Conservation (phyloP, 2,113 vertebrate genomes). For the Cyrtonyx montezumae region DNA sequence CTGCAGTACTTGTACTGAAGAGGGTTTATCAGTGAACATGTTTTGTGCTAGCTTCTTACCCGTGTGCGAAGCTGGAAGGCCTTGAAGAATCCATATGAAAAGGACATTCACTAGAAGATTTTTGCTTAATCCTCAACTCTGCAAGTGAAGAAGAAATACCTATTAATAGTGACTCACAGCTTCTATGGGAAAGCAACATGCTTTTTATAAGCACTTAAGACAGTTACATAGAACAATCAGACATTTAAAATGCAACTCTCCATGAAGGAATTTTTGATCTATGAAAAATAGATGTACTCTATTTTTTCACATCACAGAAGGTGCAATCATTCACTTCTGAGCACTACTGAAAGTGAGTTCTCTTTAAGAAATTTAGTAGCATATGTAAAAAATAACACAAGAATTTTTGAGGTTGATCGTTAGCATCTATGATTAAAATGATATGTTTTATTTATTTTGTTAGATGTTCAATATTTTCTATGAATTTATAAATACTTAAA, state of each 20-base stretch:
- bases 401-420: constrained; percentile 84
- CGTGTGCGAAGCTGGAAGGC: constrained; percentile 55
- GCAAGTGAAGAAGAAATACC: constrained; percentile 24
- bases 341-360: constrained; percentile 80
- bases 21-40: constrained; percentile 22
- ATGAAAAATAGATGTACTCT: constrained; percentile 74
- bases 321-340: constrained; percentile 72
- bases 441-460: constrained; percentile 90
- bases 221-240: constrained; percentile 55
- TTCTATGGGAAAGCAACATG: constrained; percentile 53
- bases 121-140: constrained; percentile 45
- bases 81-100: constrained; percentile 45
- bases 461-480: constrained; percentile 92
- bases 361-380: constrained; percentile 77
- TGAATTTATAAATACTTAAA: constrained; percentile 88
- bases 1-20: constrained; percentile 47
- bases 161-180: constrained; percentile 44
- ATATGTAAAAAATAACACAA: constrained; percentile 74
- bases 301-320: constrained; percentile 73
- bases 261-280: constrained; percentile 76
- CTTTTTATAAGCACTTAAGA: constrained; percentile 70
- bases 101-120: constrained; percentile 59
- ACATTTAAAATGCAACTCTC: constrained; percentile 68
- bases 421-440: constrained; percentile 86
- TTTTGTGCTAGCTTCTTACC: constrained; percentile 19